Evolutionary conservation across 2,797 vertebrate species (phyloP).

Genomic region (Acanthopagrus latus): DNA sequence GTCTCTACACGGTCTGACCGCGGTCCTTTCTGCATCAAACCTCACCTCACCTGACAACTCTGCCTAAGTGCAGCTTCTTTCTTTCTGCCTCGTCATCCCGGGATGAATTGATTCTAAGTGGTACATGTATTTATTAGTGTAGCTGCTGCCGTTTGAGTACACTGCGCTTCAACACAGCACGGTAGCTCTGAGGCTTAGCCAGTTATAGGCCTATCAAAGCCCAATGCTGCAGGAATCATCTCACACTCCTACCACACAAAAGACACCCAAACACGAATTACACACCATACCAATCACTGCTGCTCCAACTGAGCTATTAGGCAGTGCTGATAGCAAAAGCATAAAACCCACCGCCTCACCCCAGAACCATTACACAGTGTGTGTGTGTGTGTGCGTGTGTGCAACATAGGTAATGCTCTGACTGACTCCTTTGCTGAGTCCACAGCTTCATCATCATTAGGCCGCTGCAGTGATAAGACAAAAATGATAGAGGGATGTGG

Average conservation of each 20-base stretch:
- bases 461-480: conserved; percentile 74
- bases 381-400: conserved; percentile 44
- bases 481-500: conserved; percentile 73
- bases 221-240: conserved; percentile 19
- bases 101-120: conserved; percentile 5
- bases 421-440: conserved; percentile 77
- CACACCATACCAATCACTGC: conserved; percentile 51
- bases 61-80: neutral
- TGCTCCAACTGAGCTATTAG: conserved; percentile 57
- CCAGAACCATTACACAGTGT: conserved; percentile 45
- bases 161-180: conserved; percentile 8
- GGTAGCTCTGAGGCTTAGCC: neutral
- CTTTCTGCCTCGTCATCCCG: neutral
- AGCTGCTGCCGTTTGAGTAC: neutral
- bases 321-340: conserved; percentile 50
- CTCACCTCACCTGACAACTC: conserved; percentile 7
- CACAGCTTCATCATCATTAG: conserved; percentile 84
- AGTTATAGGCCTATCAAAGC: neutral
- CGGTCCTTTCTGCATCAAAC: conserved; percentile 9
- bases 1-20: neutral
- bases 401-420: conserved; percentile 66
- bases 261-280: conserved; percentile 41
- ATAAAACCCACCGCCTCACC: conserved; percentile 47
- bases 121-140: conserved; percentile 2
- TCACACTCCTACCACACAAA: conserved; percentile 19